Conservation (phyloP, 2,113 vertebrate genomes). For the Garra rufa region DNA sequence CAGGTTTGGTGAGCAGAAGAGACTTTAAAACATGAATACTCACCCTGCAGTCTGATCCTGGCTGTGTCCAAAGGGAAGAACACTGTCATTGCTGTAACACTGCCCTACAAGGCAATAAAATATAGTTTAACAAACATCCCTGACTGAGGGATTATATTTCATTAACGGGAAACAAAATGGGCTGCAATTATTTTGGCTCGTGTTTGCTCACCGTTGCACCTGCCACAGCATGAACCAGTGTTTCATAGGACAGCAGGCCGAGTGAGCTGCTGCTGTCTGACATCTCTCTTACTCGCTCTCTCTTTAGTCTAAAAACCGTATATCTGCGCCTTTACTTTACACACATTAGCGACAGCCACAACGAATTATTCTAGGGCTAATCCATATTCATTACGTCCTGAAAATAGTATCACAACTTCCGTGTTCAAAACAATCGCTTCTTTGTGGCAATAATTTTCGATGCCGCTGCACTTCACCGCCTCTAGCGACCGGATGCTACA, state of each 20-base stretch:
- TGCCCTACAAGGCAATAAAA: constrained; percentile 69
- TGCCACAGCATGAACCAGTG: constrained; percentile 79
- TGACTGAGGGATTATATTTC: too few species aligned
- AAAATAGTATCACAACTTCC: background rate
- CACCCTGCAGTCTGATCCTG: constrained; percentile 82
- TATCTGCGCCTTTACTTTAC: background rate
- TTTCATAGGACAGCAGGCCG: constrained; percentile 78
- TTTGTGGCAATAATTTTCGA: background rate
- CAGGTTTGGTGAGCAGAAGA: too few species aligned
- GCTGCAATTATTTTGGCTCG: background rate
- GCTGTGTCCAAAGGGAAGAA: constrained; percentile 84
- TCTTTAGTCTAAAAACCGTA: too few species aligned
- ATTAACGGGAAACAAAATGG: too few species aligned
- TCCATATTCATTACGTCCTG: background rate
- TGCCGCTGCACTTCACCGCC: background rate
- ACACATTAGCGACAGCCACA: background rate
- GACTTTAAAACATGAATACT: constrained; percentile 40
- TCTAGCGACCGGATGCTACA: background rate
- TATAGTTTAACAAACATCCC: background rate
- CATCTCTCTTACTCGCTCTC: constrained; percentile 63
- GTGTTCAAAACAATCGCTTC: background rate
- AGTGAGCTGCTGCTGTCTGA: constrained; percentile 60
- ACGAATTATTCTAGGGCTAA: background rate
- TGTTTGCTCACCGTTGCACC: constrained; percentile 75
- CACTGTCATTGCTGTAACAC: constrained; percentile 78